Evolutionary conservation across 2,797 vertebrate species (phyloP).

Genomic region (Basileuterus tristriatus): DNA sequence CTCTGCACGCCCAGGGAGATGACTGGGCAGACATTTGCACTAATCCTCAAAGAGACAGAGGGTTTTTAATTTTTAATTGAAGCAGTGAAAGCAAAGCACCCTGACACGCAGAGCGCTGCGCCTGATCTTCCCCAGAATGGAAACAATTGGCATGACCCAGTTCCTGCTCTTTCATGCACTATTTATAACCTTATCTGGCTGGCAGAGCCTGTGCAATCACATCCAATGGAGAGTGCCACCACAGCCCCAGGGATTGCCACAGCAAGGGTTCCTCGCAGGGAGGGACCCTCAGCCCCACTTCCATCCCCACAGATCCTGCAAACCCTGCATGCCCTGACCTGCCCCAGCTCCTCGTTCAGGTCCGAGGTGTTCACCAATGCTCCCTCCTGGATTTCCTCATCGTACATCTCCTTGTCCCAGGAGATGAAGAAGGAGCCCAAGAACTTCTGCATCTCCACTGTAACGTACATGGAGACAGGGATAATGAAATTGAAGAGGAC

Average conservation of each 20-base stretch:
- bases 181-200: constrained; percentile 74
- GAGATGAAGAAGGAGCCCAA: constrained; percentile 96
- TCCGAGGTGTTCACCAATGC: constrained; percentile 97
- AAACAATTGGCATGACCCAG: constrained; percentile 61
- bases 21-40: background rate
- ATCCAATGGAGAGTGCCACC: constrained; percentile 21
- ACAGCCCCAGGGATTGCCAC: constrained; percentile 33
- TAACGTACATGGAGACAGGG: constrained; percentile 99
- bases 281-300: background rate
- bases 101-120: background rate
- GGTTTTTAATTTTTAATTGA: constrained; percentile 34
- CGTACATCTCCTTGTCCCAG: constrained; percentile 97
- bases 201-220: constrained; percentile 32
- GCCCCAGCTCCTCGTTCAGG: constrained; percentile 96
- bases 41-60: background rate
- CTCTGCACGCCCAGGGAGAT: background rate
- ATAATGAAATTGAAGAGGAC: constrained; percentile 99
- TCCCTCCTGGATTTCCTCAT: constrained; percentile 91
- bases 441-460: constrained; percentile 99
- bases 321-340: constrained; percentile 78
- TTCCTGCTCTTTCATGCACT: constrained; percentile 68
- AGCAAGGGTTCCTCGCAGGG: constrained; percentile 37
- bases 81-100: background rate
- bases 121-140: constrained; percentile 53
- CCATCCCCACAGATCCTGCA: background rate